Evolutionary conservation across 2,113 vertebrate genomes (phyloP).

Genomic region (Clarias magur): DNA sequence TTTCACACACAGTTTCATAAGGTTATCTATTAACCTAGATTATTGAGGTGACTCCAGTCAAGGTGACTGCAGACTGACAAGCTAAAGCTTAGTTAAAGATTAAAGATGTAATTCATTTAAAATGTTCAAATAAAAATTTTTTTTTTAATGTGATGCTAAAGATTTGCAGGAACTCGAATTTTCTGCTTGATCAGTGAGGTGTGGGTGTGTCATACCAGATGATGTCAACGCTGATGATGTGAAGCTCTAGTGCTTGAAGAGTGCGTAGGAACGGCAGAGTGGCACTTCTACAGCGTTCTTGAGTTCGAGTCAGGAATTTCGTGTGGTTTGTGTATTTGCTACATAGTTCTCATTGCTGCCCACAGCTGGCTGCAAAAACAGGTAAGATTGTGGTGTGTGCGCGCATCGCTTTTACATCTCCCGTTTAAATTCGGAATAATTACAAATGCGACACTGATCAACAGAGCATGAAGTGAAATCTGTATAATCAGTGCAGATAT

Average conservation of each 20-base stretch:
- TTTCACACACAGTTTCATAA: neutral
- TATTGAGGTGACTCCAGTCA: neutral
- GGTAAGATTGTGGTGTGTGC: neutral
- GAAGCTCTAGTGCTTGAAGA: neutral
- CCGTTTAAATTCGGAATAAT: neutral
- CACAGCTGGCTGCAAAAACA: neutral
- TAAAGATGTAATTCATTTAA: neutral
- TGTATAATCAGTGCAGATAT: neutral
- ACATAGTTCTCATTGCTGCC: neutral
- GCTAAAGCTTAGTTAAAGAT: neutral
- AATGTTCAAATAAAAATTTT: neutral
- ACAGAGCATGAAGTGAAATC: neutral
- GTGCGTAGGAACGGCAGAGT: neutral
- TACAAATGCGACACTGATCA: neutral
- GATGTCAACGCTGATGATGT: neutral
- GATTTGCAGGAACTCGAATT: neutral
- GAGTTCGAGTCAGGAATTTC: neutral
- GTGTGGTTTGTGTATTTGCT: neutral
- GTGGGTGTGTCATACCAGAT: neutral
- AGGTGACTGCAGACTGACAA: neutral
- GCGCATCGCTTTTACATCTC: neutral
- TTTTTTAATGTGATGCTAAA: neutral
- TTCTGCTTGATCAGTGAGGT: neutral
- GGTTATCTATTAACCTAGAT: neutral
- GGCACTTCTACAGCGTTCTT: neutral